Conservation (phyloP, 92 coral and sea anemone species). For the Epizoanthus stellaris region DNA sequence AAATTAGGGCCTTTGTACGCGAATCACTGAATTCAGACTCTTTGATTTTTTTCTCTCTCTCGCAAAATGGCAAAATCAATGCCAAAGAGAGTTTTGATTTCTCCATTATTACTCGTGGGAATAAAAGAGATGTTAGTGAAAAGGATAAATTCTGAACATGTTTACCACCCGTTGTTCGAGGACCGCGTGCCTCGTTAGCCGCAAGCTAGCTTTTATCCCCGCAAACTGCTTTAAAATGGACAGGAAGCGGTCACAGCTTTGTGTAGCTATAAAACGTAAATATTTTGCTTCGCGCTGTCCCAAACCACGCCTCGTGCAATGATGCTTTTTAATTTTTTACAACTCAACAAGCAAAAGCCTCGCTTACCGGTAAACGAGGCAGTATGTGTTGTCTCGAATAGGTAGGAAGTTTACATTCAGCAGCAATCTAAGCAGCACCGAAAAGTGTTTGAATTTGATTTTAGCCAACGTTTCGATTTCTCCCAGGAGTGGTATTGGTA, state of each 20-base stretch:
- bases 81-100: neutral
- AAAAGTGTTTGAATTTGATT: slow-evolving; percentile 16
- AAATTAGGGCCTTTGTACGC: slow-evolving; percentile 23
- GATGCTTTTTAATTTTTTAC: slow-evolving; percentile 82
- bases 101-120: slow-evolving; percentile 45
- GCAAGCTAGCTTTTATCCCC: slow-evolving; percentile 44
- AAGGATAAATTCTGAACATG: slow-evolving; percentile 31
- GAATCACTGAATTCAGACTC: slow-evolving; percentile 4
- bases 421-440: slow-evolving; percentile 26
- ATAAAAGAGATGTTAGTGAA: slow-evolving; percentile 24
- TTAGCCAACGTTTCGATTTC: slow-evolving; percentile 6
- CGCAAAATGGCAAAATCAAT: neutral
- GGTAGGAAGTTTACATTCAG: slow-evolving; percentile 38
- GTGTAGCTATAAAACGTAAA: slow-evolving; percentile 61
- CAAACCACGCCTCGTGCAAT: slow-evolving; percentile 70
- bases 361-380: slow-evolving; percentile 29
- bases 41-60: neutral
- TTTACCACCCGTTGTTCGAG: slow-evolving; percentile 43
- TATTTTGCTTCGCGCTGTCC: slow-evolving; percentile 67
- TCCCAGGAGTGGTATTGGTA: neutral
- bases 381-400: slow-evolving; percentile 13
- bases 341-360: slow-evolving; percentile 65
- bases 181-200: slow-evolving; percentile 35
- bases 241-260: slow-evolving; percentile 47
- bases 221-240: slow-evolving; percentile 47